Conservation (phyloP, 2,113 vertebrate genomes). For the Mesembrinibis cayennensis region DNA sequence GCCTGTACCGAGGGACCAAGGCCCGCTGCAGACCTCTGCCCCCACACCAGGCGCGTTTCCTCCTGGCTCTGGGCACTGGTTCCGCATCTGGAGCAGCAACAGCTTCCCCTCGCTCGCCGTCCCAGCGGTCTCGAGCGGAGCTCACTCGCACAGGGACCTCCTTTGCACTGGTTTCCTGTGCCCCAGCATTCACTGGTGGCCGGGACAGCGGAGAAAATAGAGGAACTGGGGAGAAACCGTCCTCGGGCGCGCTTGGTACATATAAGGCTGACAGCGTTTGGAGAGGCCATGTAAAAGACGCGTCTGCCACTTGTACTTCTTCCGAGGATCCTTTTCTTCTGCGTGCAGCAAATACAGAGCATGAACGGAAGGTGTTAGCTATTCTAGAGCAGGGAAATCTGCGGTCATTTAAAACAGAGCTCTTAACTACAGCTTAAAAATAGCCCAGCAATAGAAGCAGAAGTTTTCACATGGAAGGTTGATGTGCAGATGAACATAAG, state of each 20-base stretch:
- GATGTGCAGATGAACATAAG: accelerated
- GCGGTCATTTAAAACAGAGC: neutral
- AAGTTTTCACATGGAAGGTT: neutral
- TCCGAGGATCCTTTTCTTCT: neutral
- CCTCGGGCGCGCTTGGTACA: accelerated
- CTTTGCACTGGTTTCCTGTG: neutral
- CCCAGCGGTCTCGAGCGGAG: accelerated
- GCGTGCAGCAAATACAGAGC: neutral
- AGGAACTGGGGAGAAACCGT: neutral
- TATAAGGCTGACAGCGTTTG: neutral
- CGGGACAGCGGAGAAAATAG: neutral
- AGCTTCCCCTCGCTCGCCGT: neutral
- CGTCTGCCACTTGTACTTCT: neutral
- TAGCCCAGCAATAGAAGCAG: neutral
- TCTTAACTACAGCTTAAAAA: neutral
- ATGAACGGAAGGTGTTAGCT: neutral
- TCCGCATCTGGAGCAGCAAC: neutral
- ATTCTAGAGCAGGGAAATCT: neutral
- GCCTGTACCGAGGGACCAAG: neutral
- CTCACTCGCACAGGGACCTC: accelerated
- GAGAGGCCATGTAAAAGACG: neutral
- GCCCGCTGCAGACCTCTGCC: neutral
- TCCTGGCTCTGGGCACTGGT: neutral
- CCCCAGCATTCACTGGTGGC: too few relatives aligned
- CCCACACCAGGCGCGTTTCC: neutral